Evolutionary conservation across 2,888 invertebrate species (phyloP).

Genomic region (Eupsilia transversa): DNA sequence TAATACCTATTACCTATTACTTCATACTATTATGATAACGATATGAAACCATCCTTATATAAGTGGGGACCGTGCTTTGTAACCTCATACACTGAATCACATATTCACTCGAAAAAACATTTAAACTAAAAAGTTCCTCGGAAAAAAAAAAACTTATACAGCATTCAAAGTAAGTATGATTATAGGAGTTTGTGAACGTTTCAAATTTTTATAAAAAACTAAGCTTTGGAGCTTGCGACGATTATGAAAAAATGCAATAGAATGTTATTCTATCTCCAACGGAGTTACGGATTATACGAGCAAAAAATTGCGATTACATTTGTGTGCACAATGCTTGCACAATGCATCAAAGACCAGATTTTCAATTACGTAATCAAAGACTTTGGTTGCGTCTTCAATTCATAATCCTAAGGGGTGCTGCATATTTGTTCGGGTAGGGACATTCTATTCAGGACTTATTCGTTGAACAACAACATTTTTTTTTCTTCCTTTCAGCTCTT

Average conservation of each 20-base stretch:
- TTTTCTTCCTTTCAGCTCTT: background rate
- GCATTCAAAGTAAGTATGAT: constrained; percentile 3
- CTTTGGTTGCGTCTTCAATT: background rate
- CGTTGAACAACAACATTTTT: background rate
- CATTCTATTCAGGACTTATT: background rate
- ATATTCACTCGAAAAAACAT: background rate
- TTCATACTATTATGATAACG: no score
- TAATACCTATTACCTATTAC: no score
- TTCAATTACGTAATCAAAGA: background rate
- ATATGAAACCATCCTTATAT: background rate
- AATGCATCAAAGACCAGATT: background rate
- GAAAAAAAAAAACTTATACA: no score
- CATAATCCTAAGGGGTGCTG: background rate
- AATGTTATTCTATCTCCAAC: background rate
- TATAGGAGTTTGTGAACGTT: background rate
- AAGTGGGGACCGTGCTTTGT: background rate
- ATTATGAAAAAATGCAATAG: background rate
- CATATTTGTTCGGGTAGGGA: background rate
- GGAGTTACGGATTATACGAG: background rate
- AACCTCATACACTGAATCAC: background rate
- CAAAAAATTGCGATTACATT: constrained; percentile 8
- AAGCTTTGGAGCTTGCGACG: background rate
- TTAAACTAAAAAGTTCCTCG: no score
- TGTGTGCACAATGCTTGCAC: constrained; percentile 2
- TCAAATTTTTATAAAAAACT: constrained; percentile 1